Base-by-base conservation (phyloP, 1,140 invertebrate genomes). In the Drosophila willistoni region DNA sequence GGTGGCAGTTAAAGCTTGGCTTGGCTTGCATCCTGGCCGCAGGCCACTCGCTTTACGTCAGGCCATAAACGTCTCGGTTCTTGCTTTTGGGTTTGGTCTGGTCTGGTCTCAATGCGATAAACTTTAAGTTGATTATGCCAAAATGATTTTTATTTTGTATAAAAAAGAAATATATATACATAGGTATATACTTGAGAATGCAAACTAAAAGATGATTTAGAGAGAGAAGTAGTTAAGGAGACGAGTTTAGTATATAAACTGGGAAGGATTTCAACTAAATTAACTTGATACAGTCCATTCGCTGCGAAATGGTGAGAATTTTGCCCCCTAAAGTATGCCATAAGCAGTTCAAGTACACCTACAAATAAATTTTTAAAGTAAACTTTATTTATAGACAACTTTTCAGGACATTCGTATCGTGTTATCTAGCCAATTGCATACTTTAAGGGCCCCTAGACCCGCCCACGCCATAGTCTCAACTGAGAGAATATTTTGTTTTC, bases 121-220 rank as follows among this genome's bases (percentile, higher is more conserved):
- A 59, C 25, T 59, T 59, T 36, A 59, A 59, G 56, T 59, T 59
- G 56, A 36, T 33, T 59, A 59, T 51, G 19, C 44, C 44, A 12
- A 51, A 19, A 51, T 51, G 17, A 22, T 39, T 59, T 36, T 36
- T 36, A 29, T 29, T 29, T 29, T 29, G 25, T 36, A 10, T 10
- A 36, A 29, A 29, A 29, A 29, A 6, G 6, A 29, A 29, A 6
- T 29, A 9, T 36, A 36, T 36, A 10, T 36, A 10, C n/a, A n/a
- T n/a, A n/a, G n/a, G n/a, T 57, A 34, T 17, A 14, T 57, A 57
- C 29, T 57, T 36, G 29, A 17, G 17, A 36, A 59, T 59, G 56
- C n/a, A 59, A 57, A 59, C n/a, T 36, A 29, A 29, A n/a, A 22
- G 25, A 55, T 13, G 19, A 54, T 10, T 12, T 0, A 1, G 17